phyloP scores from a whole-genome alignment of 2,113 vertebrate species.

The Scartelaos histophorus region DNA sequence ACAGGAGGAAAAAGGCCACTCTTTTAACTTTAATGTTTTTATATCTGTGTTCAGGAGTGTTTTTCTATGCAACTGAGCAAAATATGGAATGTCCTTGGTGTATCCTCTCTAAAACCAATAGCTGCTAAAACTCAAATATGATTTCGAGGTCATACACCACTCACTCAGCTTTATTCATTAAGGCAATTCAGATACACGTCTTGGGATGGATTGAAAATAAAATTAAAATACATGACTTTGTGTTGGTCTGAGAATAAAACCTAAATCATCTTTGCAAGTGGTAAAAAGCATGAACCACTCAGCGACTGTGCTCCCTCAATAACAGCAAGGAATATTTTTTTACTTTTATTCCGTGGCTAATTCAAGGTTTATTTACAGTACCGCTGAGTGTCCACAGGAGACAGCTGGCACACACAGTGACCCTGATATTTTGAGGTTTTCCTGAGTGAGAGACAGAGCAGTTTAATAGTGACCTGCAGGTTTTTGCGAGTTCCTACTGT shows the following conservation, averaged over 20 bases:
- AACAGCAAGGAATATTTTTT: not conserved
- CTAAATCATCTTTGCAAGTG: not conserved
- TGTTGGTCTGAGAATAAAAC: not conserved
- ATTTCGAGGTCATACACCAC: too few relatives aligned
- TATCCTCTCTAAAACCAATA: too few relatives aligned
- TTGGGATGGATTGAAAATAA: too few relatives aligned
- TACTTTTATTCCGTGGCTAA: not conserved
- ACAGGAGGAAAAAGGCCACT: too few relatives aligned
- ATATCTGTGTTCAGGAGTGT: too few relatives aligned
- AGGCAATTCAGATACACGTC: too few relatives aligned
- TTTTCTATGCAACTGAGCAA: too few relatives aligned
- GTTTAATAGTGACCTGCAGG: conserved; percentile 4
- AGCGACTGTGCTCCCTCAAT: not conserved
- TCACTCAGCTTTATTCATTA: too few relatives aligned
- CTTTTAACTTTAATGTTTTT: too few relatives aligned
- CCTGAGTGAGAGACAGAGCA: not conserved
- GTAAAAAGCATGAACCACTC: not conserved
- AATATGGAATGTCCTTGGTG: too few relatives aligned
- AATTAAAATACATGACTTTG: too few relatives aligned
- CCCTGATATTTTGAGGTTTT: conserved; percentile 19
- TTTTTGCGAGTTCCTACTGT: conserved; percentile 33
- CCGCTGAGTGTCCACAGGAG: not conserved
- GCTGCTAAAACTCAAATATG: too few relatives aligned
- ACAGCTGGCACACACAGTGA: not conserved
- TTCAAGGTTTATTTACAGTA: not conserved